Conservation (phyloP, 2,888 invertebrate species). For the Tinea trinotella region DNA sequence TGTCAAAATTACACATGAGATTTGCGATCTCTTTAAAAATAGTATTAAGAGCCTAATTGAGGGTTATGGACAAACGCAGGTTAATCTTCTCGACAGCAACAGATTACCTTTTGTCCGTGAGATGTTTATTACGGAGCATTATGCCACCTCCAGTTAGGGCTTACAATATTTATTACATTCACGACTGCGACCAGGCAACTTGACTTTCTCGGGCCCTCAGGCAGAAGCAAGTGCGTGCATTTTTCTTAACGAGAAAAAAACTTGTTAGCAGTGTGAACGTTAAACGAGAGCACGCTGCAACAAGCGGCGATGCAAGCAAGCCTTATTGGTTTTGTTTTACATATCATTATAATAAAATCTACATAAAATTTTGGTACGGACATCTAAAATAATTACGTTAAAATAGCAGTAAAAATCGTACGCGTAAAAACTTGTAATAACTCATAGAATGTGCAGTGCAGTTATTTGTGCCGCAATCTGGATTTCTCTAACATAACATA, state of each 20-base stretch:
- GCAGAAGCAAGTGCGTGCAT: conserved; percentile 32
- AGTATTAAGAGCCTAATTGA: conserved; percentile 1
- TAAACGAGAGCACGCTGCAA: conserved; percentile 36
- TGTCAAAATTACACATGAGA: too few species aligned
- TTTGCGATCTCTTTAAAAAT: neutral
- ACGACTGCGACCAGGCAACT: conserved; percentile 27
- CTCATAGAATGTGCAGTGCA: conserved; percentile 9
- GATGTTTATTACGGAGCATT: conserved; percentile 16
- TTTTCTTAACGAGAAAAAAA: conserved; percentile 44
- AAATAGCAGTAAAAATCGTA: neutral
- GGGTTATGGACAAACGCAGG: neutral
- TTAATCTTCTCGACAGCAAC: conserved; percentile 15
- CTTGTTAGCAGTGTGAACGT: conserved; percentile 40
- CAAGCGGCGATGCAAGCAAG: conserved; percentile 17
- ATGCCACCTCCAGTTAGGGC: conserved; percentile 18
- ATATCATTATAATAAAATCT: neutral
- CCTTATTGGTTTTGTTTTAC: conserved; percentile 1
- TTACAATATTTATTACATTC: conserved; percentile 17
- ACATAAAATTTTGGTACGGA: neutral
- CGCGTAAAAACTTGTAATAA: conserved; percentile 1
- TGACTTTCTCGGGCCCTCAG: conserved; percentile 40
- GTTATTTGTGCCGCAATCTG: conserved; percentile 29
- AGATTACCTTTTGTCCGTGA: conserved; percentile 15
- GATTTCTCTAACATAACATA: conserved; percentile 31
- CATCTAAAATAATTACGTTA: neutral